These are phyloP conservation scores for Gobio occitaniae DNA, from an alignment of 2,797 vertebrate genomes.

Conservation along the genomic window DNA sequence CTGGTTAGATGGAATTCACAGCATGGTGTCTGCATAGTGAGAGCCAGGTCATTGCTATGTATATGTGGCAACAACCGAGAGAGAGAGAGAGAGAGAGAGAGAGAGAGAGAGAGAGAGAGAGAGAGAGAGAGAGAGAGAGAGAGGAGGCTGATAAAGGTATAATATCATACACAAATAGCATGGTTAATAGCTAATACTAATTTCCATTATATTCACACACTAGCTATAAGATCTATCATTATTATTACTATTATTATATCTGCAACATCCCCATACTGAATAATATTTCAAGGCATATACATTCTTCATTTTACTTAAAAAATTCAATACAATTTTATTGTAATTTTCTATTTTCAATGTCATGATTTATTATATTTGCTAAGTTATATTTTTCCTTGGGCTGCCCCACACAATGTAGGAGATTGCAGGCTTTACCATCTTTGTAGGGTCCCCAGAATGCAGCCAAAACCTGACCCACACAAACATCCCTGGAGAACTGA, in stretches of 20 bases:
- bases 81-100: neutral
- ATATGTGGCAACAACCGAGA: constrained; percentile 72
- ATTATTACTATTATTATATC: neutral
- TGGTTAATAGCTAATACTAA: constrained; percentile 7
- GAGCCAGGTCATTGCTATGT: constrained; percentile 83
- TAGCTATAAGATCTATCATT: neutral
- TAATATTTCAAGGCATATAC: neutral
- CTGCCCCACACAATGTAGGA: neutral
- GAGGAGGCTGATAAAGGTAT: constrained; percentile 15
- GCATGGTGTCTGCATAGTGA: constrained; percentile 79
- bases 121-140: too few species aligned
- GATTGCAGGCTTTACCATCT: constrained; percentile 1
- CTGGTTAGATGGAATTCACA: constrained; percentile 87
- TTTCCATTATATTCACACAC: neutral
- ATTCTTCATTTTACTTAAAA: neutral
- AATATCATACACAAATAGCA: constrained; percentile 1
- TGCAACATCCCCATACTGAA: neutral
- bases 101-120: too few species aligned
- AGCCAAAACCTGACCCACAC: constrained; percentile 9
- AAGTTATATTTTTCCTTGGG: neutral
- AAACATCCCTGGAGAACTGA: constrained; percentile 11
- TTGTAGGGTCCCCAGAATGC: neutral
- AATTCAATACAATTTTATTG: neutral
- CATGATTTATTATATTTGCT: neutral
- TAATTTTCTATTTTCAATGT: neutral